Base-by-base conservation (phyloP, 2,113 vertebrate genomes). In the Peromyscus leucopus region DNA sequence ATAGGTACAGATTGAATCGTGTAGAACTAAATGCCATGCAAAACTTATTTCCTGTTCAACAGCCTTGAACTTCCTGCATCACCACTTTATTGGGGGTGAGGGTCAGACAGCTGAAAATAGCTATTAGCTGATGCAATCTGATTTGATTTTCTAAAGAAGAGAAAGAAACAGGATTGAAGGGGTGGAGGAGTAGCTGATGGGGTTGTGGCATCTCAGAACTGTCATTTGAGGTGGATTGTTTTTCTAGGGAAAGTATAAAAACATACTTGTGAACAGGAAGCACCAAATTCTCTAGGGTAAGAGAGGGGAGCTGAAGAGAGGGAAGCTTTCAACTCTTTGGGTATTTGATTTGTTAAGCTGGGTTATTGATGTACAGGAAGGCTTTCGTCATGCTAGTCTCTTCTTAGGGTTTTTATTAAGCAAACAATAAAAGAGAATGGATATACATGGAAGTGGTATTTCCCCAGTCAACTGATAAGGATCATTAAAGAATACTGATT, bases 401-500 rank as follows among this genome's bases (percentile, higher is more conserved):
- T 80, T 90, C 5, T 24, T 83, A 94, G 59, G 21, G 59, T 55
- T 84, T 83, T 89, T 78, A 26, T 94, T 75, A 46, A 80, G 42
- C 75, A 90, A 72, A 51, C 13, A 86, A 7, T 46, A 57, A 69
- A 89, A 63, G 16, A 71, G 80, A 48, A 51, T 39, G 59, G n/a
- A 72, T 48, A 21, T 79, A 7, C 17, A 13, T 16, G 4, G 31
- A 94, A 87, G 69, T 74, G 69, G 87, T 69, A 63, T 57, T 89
- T 82, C 48, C 92, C 55, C 5, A 28, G 7, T 51, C 80, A 2
- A 42, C 24, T 59, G 82, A 79, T 83, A 11, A 72, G 55, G 72
- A 21, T 13, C 31, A 65, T 74, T n/a, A 31, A 67, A 95, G 42
- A 36, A 26, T 83, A 83, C n/a, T 78, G 59, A n/a, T 96, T 96